These are phyloP conservation scores for Himalopsyche japonica DNA, from an alignment of 2,888 invertebrate genomes.

Conservation along the genomic window DNA sequence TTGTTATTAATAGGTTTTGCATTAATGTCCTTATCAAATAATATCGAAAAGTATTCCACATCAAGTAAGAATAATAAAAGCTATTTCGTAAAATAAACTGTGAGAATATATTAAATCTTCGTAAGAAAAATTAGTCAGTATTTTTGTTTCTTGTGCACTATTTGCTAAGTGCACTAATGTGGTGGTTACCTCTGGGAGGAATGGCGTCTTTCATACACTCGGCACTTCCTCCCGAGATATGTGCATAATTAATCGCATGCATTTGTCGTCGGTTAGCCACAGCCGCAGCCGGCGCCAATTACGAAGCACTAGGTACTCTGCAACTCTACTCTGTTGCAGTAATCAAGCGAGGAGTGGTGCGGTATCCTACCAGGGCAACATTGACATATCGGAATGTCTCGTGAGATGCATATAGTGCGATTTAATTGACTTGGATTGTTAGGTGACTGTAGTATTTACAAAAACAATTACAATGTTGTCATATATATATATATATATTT, in stretches of 20 bases:
- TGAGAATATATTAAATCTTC: too few relatives aligned
- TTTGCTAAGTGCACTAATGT: not conserved
- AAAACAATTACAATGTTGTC: too few relatives aligned
- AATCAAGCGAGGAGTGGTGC: not conserved
- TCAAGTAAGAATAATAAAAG: too few relatives aligned
- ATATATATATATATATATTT: too few relatives aligned
- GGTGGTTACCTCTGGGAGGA: not conserved
- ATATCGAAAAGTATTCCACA: too few relatives aligned
- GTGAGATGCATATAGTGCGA: not conserved
- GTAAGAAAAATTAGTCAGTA: too few relatives aligned
- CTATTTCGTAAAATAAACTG: too few relatives aligned
- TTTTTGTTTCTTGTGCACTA: not conserved
- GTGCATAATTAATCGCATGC: constrained; percentile 22
- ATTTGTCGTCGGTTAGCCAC: constrained; percentile 17
- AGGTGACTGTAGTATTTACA: too few relatives aligned
- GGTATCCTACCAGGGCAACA: not conserved
- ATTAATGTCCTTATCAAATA: too few relatives aligned
- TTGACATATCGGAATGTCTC: not conserved
- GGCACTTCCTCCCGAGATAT: constrained; percentile 11
- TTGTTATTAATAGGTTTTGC: too few relatives aligned
- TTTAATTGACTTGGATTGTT: too few relatives aligned
- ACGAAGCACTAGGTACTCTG: not conserved
- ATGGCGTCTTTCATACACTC: not conserved
- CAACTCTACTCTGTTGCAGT: not conserved
- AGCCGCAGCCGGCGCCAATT: not conserved